Evolutionary conservation across 2,888 invertebrate species (phyloP).

Genomic region (Lydus trimaculatus): DNA sequence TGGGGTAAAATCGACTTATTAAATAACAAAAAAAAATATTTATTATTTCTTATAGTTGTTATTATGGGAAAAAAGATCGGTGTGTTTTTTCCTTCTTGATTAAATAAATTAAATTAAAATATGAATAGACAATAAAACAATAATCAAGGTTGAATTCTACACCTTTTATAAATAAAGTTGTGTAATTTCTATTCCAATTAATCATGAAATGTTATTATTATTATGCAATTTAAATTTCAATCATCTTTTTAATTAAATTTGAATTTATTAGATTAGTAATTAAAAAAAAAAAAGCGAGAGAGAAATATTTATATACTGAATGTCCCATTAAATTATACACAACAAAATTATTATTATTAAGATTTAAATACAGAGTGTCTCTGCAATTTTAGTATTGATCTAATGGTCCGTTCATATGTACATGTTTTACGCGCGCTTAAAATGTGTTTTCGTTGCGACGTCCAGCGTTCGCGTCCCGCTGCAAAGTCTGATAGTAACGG

Average conservation of each 20-base stretch:
- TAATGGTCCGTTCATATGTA: too few relatives aligned
- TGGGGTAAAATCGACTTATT: too few relatives aligned
- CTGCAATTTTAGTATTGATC: too few relatives aligned
- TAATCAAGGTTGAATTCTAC: slow-evolving; percentile 3
- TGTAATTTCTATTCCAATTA: slow-evolving; percentile 8
- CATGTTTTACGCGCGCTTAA: too few relatives aligned
- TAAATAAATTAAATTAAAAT: slow-evolving; percentile 8
- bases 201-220: neutral
- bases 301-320: neutral
- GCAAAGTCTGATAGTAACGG: too few relatives aligned
- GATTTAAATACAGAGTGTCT: too few relatives aligned
- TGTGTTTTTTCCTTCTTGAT: neutral
- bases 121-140: slow-evolving; percentile 8
- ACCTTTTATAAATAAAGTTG: neutral
- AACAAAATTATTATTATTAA: too few relatives aligned
- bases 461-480: too few relatives aligned
- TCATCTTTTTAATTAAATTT: slow-evolving; percentile 10
- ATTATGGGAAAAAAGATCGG: neutral
- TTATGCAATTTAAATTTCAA: slow-evolving; percentile 9
- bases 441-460: too few relatives aligned
- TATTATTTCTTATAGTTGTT: too few relatives aligned
- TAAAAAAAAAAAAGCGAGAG: neutral
- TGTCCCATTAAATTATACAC: neutral
- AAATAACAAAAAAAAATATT: neutral
- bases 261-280: neutral